Base-by-base conservation (phyloP, 2,797 vertebrate species). In the Argyrosomus regius region DNA sequence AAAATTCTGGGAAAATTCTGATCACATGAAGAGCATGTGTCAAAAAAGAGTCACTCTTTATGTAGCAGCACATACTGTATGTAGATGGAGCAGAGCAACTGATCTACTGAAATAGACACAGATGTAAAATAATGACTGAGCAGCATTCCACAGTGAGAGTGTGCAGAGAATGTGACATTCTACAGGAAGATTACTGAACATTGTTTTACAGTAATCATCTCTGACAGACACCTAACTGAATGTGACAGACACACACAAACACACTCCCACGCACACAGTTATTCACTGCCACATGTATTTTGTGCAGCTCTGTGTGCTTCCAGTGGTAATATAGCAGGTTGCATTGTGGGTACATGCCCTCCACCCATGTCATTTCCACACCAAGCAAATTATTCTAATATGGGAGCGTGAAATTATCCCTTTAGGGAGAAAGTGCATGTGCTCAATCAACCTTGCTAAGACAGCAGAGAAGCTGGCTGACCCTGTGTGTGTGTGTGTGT, bases 351-450 rank as follows among this genome's bases (percentile, higher is more conserved):
- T 72, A 83, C 64, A 86, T 83, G 87, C 86, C 88, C 87, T 87
- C 83, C 60, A 66, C 69, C 81, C 82, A 83, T 90, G 87, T 83
- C 81, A 89, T 87, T 86, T 89, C 83, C 81, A 86, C 83, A 89
- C 72, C 65, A 83, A 82, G 88, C 63, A 85, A 88, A 91, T 86
- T 89, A 90, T 87, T 87, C 82, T 85, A 87, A 88, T 89, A 83
- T 75, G 50, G 65, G 72, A 86, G 87, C 84, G 54, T 90, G 85
- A 91, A 91, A 91, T 91, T 52, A 88, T 88, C 81, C 88, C 91
- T 90, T 81, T 50, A 80, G 88, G 86, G 79, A 75, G 71, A 73
- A 64, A 64, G 72, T 68, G 70, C 52, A 64, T 86, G 80, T 79
- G 65, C 80, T 86, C 89, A 85, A 88, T 91, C 88, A 88, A 71